These are phyloP conservation scores for Diprion similis DNA, from an alignment of 1,140 invertebrate species.

Conservation along the genomic window DNA sequence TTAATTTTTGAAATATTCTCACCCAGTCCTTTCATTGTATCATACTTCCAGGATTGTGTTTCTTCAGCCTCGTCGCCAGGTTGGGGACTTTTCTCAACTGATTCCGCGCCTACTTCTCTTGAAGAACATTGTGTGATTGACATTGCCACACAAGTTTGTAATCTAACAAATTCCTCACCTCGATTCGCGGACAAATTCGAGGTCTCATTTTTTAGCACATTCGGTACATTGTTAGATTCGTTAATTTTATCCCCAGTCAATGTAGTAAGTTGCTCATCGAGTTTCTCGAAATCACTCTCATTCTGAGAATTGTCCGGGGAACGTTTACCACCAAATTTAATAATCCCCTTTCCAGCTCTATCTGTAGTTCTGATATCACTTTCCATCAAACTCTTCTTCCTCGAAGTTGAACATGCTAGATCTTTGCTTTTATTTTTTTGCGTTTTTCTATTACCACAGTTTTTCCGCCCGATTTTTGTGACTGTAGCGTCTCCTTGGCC, in stretches of 20 bases:
- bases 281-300: neutral
- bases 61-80: constrained; percentile 24
- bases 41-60: constrained; percentile 1
- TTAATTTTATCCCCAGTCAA: neutral
- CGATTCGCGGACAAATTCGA: neutral
- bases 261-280: no score
- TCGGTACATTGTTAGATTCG: constrained; percentile 13
- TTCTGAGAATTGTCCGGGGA: neutral
- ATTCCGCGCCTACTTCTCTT: neutral
- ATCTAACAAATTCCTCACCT: neutral
- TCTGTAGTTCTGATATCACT: no score
- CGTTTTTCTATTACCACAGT: neutral
- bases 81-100: constrained; percentile 17
- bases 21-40: neutral
- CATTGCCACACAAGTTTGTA: no score
- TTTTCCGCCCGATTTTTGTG: neutral
- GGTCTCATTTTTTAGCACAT: constrained; percentile 28
- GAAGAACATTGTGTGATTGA: neutral
- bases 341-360: neutral
- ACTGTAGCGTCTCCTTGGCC: neutral
- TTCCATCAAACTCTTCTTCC: no score
- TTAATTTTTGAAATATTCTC: neutral
- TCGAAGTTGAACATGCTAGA: no score
- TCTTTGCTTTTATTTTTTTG: neutral
- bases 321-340: neutral